Evolutionary conservation across 1,140 invertebrate species (phyloP).

Genomic region (Drosophila cardini): DNA sequence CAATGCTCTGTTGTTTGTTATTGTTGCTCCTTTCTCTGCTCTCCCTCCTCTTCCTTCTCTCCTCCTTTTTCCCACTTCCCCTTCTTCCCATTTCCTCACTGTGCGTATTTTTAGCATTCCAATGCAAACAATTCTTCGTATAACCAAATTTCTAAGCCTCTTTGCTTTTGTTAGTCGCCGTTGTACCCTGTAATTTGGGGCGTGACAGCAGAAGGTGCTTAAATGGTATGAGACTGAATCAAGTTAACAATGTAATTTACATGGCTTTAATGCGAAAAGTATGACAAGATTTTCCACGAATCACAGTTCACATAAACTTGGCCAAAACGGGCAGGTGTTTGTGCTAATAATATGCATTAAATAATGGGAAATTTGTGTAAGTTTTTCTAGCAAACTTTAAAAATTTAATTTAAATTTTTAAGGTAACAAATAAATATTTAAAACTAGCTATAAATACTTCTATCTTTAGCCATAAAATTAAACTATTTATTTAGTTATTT

Average conservation of each 20-base stretch:
- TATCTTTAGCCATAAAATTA: neutral
- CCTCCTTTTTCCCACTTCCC: neutral
- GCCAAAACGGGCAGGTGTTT: neutral
- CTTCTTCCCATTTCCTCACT: neutral
- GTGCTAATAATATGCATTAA: slow-evolving; percentile 3
- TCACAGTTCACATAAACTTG: slow-evolving; percentile 1
- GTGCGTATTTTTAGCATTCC: slow-evolving; percentile 51
- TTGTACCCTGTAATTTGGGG: slow-evolving; percentile 47
- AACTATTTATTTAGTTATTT: neutral
- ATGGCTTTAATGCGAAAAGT: neutral
- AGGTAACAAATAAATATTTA: no score
- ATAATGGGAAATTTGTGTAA: neutral
- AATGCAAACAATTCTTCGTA: slow-evolving; percentile 42
- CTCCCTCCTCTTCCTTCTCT: neutral
- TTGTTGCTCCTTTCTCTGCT: slow-evolving; percentile 26
- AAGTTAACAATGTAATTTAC: slow-evolving; percentile 4
- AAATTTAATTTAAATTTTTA: no score
- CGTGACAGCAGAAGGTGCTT: slow-evolving; percentile 1
- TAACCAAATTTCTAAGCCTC: slow-evolving; percentile 38
- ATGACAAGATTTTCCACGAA: slow-evolving; percentile 13
- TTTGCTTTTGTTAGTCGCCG: slow-evolving; percentile 18
- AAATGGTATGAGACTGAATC: slow-evolving; percentile 1
- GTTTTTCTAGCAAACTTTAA: neutral
- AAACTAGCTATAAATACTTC: no score
- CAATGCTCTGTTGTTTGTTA: slow-evolving; percentile 61